Percentiles rank a stretch among this genome's conserved stretches.
phyloP scores from a whole-genome alignment of 2,888 invertebrate species.

The Cosmopolites sordidus region DNA sequence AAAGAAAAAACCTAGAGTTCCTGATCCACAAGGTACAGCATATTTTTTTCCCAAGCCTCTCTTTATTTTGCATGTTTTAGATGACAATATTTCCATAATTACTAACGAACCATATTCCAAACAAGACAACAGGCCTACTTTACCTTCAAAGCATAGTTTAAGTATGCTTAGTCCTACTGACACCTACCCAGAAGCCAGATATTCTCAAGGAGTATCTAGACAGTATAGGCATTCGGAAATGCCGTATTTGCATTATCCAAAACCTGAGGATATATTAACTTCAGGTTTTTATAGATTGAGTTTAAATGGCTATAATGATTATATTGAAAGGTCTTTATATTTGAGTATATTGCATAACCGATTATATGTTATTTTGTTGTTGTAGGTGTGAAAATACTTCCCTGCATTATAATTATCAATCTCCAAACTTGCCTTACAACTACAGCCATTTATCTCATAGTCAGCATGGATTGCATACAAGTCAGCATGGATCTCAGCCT shows the following conservation, averaged over 20 bases:
- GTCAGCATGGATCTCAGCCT: conserved; percentile 18
- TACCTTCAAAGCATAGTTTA: conserved; percentile 39
- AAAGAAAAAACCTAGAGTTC: conserved; percentile 50
- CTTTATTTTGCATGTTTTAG: conserved; percentile 28
- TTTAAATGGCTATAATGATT: conserved; percentile 43
- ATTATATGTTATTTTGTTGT: conserved; percentile 7
- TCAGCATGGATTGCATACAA: conserved; percentile 11
- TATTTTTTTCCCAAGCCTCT: background rate
- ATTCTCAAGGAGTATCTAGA: conserved; percentile 34
- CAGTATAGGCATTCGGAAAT: conserved; percentile 39
- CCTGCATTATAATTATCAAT: conserved; percentile 18
- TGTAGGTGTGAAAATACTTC: conserved; percentile 29
- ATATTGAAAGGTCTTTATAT: conserved; percentile 41
- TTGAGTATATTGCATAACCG: background rate
- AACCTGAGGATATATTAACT: conserved; percentile 41
- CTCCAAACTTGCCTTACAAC: conserved; percentile 11
- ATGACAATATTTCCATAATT: conserved; percentile 42
- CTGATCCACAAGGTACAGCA: conserved; percentile 39
- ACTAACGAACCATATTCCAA: conserved; percentile 41
- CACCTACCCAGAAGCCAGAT: conserved; percentile 31
- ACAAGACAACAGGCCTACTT: conserved; percentile 41
- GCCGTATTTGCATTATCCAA: conserved; percentile 30
- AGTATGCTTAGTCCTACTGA: conserved; percentile 30
- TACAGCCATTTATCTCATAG: conserved; percentile 22
- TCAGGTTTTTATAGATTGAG: conserved; percentile 42